A percentile compares a stretch with the other conserved stretches of the same genome.
phyloP scores from a whole-genome alignment of 2,797 vertebrate genomes.

The Siniperca obscura region DNA sequence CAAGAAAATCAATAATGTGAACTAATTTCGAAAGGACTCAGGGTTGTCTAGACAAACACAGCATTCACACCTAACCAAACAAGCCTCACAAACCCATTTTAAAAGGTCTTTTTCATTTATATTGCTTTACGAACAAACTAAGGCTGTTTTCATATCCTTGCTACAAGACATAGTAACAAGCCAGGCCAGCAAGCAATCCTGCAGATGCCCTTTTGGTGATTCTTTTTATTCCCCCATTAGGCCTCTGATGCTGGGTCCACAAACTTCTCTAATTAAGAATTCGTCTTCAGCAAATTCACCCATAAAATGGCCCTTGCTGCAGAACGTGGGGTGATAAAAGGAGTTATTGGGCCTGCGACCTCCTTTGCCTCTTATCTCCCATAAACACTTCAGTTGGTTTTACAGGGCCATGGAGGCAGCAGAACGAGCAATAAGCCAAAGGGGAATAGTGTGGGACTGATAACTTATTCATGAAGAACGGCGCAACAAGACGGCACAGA shows the following conservation, averaged over 20 bases:
- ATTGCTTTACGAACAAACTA: slow-evolving; percentile 38
- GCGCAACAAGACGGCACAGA: slow-evolving; percentile 69
- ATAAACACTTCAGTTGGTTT: slow-evolving; percentile 86
- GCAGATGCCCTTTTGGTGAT: slow-evolving; percentile 57
- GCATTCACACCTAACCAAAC: slow-evolving; percentile 51
- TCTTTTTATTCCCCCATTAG: slow-evolving; percentile 73
- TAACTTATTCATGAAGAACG: slow-evolving; percentile 84
- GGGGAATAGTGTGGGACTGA: slow-evolving; percentile 67
- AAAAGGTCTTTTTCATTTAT: slow-evolving; percentile 41
- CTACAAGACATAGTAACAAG: slow-evolving; percentile 48
- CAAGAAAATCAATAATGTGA: slow-evolving; percentile 76
- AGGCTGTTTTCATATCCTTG: slow-evolving; percentile 46
- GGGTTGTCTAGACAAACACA: slow-evolving; percentile 60
- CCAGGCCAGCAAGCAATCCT: slow-evolving; percentile 42
- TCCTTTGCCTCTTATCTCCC: slow-evolving; percentile 83
- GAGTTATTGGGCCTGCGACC: slow-evolving; percentile 83
- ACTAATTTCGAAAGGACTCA: slow-evolving; percentile 71
- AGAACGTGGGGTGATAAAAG: slow-evolving; percentile 81
- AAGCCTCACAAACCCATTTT: slow-evolving; percentile 27
- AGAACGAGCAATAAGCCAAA: slow-evolving; percentile 72
- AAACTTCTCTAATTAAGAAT: slow-evolving; percentile 86
- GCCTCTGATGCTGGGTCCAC: slow-evolving; percentile 70
- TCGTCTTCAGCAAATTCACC: slow-evolving; percentile 74
- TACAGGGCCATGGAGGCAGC: slow-evolving; percentile 75
- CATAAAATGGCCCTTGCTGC: slow-evolving; percentile 75